Base-by-base conservation (phyloP, 2,888 invertebrate species). In the Bugulina stolonifera region DNA sequence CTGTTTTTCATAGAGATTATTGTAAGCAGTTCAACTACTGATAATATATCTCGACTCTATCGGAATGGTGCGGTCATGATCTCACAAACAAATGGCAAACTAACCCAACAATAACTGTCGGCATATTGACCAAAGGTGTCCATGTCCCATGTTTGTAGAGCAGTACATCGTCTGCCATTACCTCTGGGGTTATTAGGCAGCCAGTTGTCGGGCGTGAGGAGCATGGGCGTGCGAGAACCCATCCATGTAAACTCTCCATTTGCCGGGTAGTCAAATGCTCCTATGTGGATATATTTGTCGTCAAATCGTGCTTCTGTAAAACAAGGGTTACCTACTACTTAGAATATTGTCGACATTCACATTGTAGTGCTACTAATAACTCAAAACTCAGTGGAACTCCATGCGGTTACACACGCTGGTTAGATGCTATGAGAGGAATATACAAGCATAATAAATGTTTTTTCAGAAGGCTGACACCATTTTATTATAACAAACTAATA, bases 271-370 rank as follows among this genome's bases (percentile, higher is more conserved):
- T 70, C 70, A 54, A 70, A 70, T 23, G 70, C 70, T 54, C 70
- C 70, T 25, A 70, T 43, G 23, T 70, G 70, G 52, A 70, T 70
- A 32, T 70, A 70, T 70, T 70, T 70, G 29, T 70, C 70, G 23
- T 70, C 70, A 54, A 10, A 70, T 70, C 70, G n/a, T 27, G 70
- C 70, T 29, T 43, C 70, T 70, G 52, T 23, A 70, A 70, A n/a
- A 10, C 14, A n/a, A n/a, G n/a, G n/a, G n/a, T n/a, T n/a, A n/a
- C n/a, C n/a, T n/a, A n/a, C n/a, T n/a, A n/a, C n/a, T n/a, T n/a
- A n/a, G n/a, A n/a, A n/a, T n/a, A n/a, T n/a, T n/a, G n/a, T n/a
- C n/a, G n/a, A n/a, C n/a, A n/a, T n/a, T n/a, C n/a, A n/a, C n/a
- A n/a, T n/a, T n/a, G n/a, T n/a, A n/a, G n/a, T n/a, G n/a, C n/a